Percentiles rank a stretch among this genome's conserved stretches.
Evolutionary conservation across 2,797 vertebrate genomes (phyloP).

Genomic region (Onychomys leucogaster): DNA sequence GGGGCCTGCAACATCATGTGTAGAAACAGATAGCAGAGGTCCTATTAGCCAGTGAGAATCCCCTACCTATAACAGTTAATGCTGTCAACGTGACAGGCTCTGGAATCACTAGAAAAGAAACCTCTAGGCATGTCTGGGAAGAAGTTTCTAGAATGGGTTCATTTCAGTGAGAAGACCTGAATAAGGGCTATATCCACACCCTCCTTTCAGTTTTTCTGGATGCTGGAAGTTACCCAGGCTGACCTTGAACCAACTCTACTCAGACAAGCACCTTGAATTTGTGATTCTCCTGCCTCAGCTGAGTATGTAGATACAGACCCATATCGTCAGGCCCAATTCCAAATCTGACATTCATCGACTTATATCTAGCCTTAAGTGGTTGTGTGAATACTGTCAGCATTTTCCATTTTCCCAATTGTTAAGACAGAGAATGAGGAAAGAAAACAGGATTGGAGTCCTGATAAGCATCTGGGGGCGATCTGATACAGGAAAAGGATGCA

Average conservation of each 20-base stretch:
- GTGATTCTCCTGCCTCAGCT: background rate
- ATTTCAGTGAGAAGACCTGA: background rate
- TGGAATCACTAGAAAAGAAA: background rate
- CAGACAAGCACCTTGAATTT: background rate
- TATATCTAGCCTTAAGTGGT: background rate
- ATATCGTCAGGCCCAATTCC: background rate
- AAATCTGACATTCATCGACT: background rate
- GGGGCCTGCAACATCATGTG: constrained; percentile 22
- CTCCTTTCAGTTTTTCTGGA: background rate
- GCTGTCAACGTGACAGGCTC: background rate
- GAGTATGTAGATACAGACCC: background rate
- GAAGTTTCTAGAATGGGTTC: background rate
- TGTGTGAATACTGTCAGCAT: background rate
- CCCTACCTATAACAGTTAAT: background rate
- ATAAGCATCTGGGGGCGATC: constrained; percentile 7
- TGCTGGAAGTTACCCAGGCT: background rate
- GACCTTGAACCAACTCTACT: background rate
- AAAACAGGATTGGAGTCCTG: background rate
- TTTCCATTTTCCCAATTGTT: constrained; percentile 19
- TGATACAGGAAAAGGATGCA: background rate
- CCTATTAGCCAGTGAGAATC: constrained; percentile 7
- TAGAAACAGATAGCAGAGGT: background rate
- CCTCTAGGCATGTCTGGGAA: background rate
- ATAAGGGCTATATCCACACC: background rate
- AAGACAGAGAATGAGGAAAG: constrained; percentile 38